phyloP scores from a whole-genome alignment of 2,888 invertebrate species.

The Drosophila prolongata region DNA sequence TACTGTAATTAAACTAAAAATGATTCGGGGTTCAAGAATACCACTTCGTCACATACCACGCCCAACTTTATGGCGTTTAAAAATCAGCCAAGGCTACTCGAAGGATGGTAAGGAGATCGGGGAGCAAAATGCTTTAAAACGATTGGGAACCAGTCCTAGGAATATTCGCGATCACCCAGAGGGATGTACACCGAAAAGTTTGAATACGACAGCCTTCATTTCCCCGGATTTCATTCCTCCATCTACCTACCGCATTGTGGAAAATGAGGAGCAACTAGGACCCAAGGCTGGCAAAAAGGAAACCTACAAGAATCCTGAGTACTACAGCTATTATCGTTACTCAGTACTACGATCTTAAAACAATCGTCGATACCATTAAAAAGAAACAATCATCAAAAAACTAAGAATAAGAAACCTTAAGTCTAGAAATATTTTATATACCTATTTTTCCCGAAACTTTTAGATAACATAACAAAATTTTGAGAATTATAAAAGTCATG shows the following conservation, averaged over 20 bases:
- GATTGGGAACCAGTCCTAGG: slow-evolving; percentile 2
- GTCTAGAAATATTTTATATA: too few relatives aligned
- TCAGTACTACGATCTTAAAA: slow-evolving; percentile 42
- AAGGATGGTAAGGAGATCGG: not conserved
- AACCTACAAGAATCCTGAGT: slow-evolving; percentile 58
- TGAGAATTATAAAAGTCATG: too few relatives aligned
- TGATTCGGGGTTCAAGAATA: not conserved
- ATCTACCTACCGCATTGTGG: slow-evolving; percentile 14
- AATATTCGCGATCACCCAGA: slow-evolving; percentile 26
- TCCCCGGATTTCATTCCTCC: slow-evolving; percentile 38
- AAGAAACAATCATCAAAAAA: not conserved
- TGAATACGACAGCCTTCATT: slow-evolving; percentile 27
- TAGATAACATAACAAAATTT: too few relatives aligned
- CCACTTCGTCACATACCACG: too few relatives aligned
- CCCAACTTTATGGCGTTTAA: not conserved
- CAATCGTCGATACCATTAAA: slow-evolving; percentile 2
- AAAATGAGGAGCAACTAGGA: slow-evolving; percentile 36
- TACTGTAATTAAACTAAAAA: not conserved
- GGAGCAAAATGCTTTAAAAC: not conserved
- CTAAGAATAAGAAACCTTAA: slow-evolving; percentile 2
- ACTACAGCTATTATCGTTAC: slow-evolving; percentile 41
- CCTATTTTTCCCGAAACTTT: too few relatives aligned
- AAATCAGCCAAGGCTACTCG: not conserved
- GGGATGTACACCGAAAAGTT: slow-evolving; percentile 9
- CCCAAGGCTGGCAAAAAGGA: slow-evolving; percentile 47